phyloP scores from a whole-genome alignment of 1,140 invertebrate genomes.

The Carposina sasakii region DNA sequence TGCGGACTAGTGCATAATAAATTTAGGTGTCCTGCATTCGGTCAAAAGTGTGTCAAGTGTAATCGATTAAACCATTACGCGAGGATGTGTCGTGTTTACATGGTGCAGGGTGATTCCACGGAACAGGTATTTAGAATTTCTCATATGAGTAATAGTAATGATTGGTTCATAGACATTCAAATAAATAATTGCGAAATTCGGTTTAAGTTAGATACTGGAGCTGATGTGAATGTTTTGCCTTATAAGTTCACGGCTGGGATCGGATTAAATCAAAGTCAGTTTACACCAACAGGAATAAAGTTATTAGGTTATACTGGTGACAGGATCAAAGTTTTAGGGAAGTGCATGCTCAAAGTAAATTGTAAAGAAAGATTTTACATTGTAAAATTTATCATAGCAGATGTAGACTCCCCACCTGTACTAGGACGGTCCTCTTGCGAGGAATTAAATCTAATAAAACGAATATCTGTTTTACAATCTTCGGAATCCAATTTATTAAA shows the following conservation, averaged over 20 bases:
- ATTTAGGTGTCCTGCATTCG: constrained; percentile 2
- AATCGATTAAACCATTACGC: constrained; percentile 6
- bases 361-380: constrained; percentile 2
- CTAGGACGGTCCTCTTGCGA: constrained; percentile 4
- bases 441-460: constrained; percentile 7
- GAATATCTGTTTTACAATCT: background rate
- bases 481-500: background rate
- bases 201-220: constrained; percentile 12
- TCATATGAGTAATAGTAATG: background rate
- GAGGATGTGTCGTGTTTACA: constrained; percentile 4
- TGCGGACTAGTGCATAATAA: background rate
- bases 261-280: background rate
- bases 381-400: constrained; percentile 2
- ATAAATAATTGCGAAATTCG: background rate
- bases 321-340: constrained; percentile 5
- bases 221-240: constrained; percentile 12
- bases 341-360: constrained; percentile 7
- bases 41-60: background rate
- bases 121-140: constrained; percentile 6
- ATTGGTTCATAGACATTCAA: constrained; percentile 5
- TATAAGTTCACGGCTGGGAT: background rate
- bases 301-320: constrained; percentile 6
- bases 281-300: background rate
- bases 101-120: background rate
- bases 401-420: constrained; percentile 5